Percentiles rank a stretch among this genome's conserved stretches.
These are phyloP conservation scores for Callospermophilus lateralis DNA, from an alignment of 2,113 vertebrate genomes.

Conservation along the genomic window DNA sequence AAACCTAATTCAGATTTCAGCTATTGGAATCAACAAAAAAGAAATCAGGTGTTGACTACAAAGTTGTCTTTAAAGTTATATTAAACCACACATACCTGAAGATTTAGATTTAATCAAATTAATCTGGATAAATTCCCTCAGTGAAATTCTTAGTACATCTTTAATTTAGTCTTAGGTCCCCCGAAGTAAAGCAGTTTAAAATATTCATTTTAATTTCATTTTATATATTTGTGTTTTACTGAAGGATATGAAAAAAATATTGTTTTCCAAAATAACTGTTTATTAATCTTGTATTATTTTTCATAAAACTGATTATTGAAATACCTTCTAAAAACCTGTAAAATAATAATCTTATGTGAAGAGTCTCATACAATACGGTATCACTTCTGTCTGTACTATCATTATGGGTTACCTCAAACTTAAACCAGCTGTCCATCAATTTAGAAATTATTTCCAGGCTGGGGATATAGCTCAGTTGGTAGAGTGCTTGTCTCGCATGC, in stretches of 20 bases:
- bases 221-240: slow-evolving; percentile 50
- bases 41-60: slow-evolving; percentile 24
- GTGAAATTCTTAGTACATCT: not conserved
- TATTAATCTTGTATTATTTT: slow-evolving; percentile 34
- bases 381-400: not conserved
- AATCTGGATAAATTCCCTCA: not conserved
- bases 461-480: too few species aligned
- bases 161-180: not conserved
- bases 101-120: not conserved
- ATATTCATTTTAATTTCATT: slow-evolving; percentile 22
- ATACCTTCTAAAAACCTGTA: not conserved
- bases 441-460: not conserved
- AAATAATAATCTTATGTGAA: slow-evolving; percentile 21
- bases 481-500: too few species aligned
- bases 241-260: not conserved
- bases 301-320: not conserved
- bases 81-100: not conserved
- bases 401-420: not conserved
- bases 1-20: slow-evolving; percentile 63
- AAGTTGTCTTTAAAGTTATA: not conserved
- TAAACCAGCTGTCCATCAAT: not conserved
- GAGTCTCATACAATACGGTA: not conserved
- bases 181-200: not conserved
- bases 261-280: slow-evolving; percentile 14
- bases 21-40: not conserved